Evolutionary conservation across 2,888 invertebrate species (phyloP), one percentile per base, ranked within the genome.

Genomic region (Crioceris asparagi): DNA sequence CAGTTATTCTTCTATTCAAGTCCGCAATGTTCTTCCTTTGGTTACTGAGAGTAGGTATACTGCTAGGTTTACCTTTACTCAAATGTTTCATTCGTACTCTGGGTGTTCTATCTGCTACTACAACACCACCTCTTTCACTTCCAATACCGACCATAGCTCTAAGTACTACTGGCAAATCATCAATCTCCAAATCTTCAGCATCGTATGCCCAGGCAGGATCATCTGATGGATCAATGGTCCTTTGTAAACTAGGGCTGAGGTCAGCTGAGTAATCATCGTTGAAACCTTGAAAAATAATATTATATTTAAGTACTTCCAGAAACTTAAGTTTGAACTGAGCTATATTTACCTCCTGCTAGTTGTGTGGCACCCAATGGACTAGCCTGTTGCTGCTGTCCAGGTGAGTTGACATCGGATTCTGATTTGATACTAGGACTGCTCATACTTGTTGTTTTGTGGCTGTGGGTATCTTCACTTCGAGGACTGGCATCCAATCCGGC

Each of bases 341-440:
- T n/a, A n/a, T n/a, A n/a, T n/a, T n/a, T n/a, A n/a, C n/a, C 60
- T 32, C 56, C 57, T 35, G 60, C 57, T 34, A 60, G 49, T 35
- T 68, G 67, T n/a, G 68, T 63, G 2, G 64, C 35, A 65, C 69
- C 44, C 71, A 61, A 14, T 75, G 78, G 61, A 76, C 78, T 50
- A 72, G 75, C 51, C 75, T 74, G 45, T 72, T 74, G 67, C 34
- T 67, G 64, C 36, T 67, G 72, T 25, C 70, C 70, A 1, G 76
- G 77, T 1, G 78, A 77, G 50, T 75, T 75, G 2, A 74, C 70
- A 67, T 57, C 80, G 68, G 64, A 64, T 52, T 91, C 91, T 26
- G 88, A 90, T 66, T 91, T 91, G 50, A 91, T 83, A 43, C 87
- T 90, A 0, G 90, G 90, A 49, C 88, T 88, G 17, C 88, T 88